A percentile compares a stretch with the other conserved stretches of the same genome.
phyloP scores from a whole-genome alignment of 2,797 vertebrate genomes.

The Limnodromus scolopaceus region DNA sequence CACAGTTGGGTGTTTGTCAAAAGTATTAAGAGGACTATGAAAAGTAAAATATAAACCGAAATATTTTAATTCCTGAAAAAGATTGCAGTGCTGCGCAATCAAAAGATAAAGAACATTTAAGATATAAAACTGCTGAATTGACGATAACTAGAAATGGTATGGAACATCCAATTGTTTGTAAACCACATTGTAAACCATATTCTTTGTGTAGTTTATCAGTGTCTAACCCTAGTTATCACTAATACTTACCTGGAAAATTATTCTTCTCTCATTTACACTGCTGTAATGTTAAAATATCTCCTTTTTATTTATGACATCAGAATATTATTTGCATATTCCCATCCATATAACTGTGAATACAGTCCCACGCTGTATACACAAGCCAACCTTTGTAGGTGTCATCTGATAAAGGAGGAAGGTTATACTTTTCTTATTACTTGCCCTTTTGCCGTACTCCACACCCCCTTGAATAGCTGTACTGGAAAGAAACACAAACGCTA shows the following conservation, averaged over 20 bases:
- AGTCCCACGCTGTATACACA: neutral
- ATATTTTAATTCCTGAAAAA: neutral
- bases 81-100: neutral
- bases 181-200: neutral
- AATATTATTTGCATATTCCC: neutral
- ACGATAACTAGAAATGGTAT: neutral
- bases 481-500: neutral
- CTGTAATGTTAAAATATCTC: neutral
- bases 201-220: neutral
- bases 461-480: neutral
- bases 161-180: neutral
- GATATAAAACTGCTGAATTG: neutral
- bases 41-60: neutral
- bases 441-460: neutral
- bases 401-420: neutral
- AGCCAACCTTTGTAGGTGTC: neutral
- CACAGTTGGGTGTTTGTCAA: neutral
- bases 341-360: neutral
- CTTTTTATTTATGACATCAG: neutral
- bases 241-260: neutral
- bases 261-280: neutral
- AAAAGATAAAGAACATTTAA: neutral
- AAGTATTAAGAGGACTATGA: neutral
- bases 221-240: neutral
- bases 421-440: neutral